Conservation (phyloP, 2,888 invertebrate species). For the Adineta ricciae region DNA sequence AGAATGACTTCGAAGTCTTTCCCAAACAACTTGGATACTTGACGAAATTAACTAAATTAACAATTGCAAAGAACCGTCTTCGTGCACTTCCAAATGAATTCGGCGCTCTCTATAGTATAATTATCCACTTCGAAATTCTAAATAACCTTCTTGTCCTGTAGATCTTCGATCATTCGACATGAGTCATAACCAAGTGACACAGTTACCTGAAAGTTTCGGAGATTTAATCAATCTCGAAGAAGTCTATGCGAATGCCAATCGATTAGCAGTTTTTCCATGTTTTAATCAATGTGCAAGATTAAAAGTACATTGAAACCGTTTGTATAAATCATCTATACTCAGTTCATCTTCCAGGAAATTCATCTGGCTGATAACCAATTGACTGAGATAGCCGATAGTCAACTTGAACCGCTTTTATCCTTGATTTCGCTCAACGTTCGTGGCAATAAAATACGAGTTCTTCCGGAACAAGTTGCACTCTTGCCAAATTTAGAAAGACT, state of each 20-base stretch:
- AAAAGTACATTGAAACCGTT: background rate
- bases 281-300: constrained; percentile 9
- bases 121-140: background rate
- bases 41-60: constrained; percentile 16
- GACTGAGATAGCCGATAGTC: constrained; percentile 44
- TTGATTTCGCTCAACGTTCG: background rate
- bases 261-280: constrained; percentile 9
- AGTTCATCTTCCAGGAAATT: background rate
- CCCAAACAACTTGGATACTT: constrained; percentile 12
- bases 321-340: background rate
- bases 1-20: constrained; percentile 11
- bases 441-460: constrained; percentile 33
- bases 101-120: background rate
- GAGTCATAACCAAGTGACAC: background rate
- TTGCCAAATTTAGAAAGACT: constrained; percentile 67
- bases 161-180: background rate
- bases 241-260: background rate
- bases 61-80: constrained; percentile 8
- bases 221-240: constrained; percentile 19
- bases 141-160: background rate
- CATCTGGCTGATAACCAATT: constrained; percentile 71
- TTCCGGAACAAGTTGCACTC: constrained; percentile 68
- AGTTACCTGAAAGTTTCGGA: constrained; percentile 6
- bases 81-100: background rate
- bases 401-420: background rate